Base-by-base conservation (phyloP, 2,113 vertebrate genomes). In the Azemiops feae region DNA sequence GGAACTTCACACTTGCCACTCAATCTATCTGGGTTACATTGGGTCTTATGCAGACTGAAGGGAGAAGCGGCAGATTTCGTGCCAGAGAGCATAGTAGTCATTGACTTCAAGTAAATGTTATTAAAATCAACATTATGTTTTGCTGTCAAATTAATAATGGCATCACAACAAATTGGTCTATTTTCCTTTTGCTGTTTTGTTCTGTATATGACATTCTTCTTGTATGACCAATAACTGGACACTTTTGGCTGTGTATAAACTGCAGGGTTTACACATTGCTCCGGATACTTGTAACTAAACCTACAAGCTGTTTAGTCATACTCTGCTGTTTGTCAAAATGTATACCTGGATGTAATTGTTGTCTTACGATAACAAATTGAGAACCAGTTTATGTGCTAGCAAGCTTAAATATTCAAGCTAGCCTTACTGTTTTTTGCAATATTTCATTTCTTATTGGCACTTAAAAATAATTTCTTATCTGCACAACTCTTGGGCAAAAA, bases 401-500 rank as follows among this genome's bases (percentile, higher is more conserved):
- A 34, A 74, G 16, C 69, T 74, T 74, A 34, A 74, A 20, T 74
- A 74, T 34, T 39, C n/a, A 18, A 74, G 5, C n/a, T 74, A 74
- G n/a, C n/a, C 34, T 74, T 20, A 18, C 2, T 39, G n/a, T 39
- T 5, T 1, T 7, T 74, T 74, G n/a, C 39, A 74, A 34, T 39
- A 39, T 39, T 74, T 74, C n/a, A 74, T 39, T 74, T 74, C 16
- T n/a, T 74, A 39, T 74, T 34, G 14, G 69, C n/a, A 34, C 16
- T 74, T 74, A 39, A 39, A 74, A 74, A 74, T 20, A 20, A 74
- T 39, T 74, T 74, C n/a, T 74, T 74, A 74, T 39, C 34, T 0
- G 34, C 34, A 20, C 34, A 81, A 81, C 6, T 81, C 34, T 39
- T 39, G 16, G 93, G 96, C 88, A 95, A 10, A 90, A 92, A 74